Evolutionary conservation across 2,113 vertebrate genomes (phyloP), one percentile per base, ranked within the genome.

Genomic region (Esox niger): DNA sequence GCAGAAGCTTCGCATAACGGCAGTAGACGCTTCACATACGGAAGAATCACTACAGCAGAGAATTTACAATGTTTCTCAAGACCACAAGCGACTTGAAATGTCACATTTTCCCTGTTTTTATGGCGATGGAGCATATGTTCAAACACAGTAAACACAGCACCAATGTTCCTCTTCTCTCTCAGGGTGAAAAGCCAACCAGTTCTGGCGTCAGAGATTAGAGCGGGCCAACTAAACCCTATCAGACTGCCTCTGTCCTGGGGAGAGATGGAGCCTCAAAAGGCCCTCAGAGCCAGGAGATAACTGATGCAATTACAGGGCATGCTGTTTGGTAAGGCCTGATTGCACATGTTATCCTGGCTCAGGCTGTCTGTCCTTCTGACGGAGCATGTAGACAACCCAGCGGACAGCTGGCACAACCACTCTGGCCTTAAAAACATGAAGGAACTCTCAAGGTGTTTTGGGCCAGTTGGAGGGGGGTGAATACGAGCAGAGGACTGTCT

Each of bases 261-360:
- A 11, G 23, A 6, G 31, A 32, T 56, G 64, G 68, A 70, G 60
- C 57, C 58, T 61, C 46, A 13, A 35, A 8, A 54, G 57, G 33
- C 20, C 7, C 46, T 54, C 5, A 43, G 54, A 71, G 70, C 69
- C 66, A 75, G 71, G 68, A 43, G 38, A 43, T 2, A 65, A 46
- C 30, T 74, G 74, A 54, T 75, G 62, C 43, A 69, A 71, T 64
- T 61, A 55, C 35, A 76, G 33, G 29, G 57, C 13, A 31, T 64
- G 71, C 63, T 75, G 56, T 59, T 73, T 77, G 57, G 54, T 57
- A 57, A 72, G 73, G 60, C 70, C 67, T 62, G 66, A 82, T 82
- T 83, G 85, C 67, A 64, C 21, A 67, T 61, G 68, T 80, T 73
- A 84, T 74, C 64, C 55, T 15, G 62, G 60, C 64, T 76, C 47